These are phyloP conservation scores for Agrotis segetum DNA, from an alignment of 2,888 invertebrate genomes.

Conservation along the genomic window DNA sequence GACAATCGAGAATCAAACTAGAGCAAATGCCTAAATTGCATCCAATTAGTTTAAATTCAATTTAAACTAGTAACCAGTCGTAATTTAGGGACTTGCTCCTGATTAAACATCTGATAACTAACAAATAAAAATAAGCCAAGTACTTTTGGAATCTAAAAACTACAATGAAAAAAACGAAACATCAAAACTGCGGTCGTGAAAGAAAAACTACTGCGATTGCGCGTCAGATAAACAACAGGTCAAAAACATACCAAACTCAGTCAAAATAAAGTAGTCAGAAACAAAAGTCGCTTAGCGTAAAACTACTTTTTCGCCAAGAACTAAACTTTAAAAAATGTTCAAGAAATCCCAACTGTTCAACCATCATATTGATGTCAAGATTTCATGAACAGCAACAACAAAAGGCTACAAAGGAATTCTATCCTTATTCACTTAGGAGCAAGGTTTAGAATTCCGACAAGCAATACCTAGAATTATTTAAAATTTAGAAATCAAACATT, in stretches of 20 bases:
- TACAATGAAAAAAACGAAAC: conserved; percentile 2
- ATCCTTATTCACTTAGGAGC: conserved; percentile 59
- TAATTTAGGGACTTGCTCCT: conserved; percentile 14
- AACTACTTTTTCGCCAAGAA: conserved; percentile 41
- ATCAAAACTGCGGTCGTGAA: conserved; percentile 35
- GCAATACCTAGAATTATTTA: conserved; percentile 22
- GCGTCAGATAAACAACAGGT: conserved; percentile 59
- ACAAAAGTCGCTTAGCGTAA: conserved; percentile 54
- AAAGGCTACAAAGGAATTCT: conserved; percentile 45
- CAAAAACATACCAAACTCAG: conserved; percentile 54
- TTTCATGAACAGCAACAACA: conserved; percentile 29
- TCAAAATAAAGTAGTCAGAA: conserved; percentile 47
- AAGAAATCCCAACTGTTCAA: conserved; percentile 33
- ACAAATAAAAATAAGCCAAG: neutral
- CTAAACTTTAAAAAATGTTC: conserved; percentile 20
- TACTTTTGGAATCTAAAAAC: conserved; percentile 9
- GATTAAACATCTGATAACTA: conserved; percentile 4
- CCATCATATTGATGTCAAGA: conserved; percentile 37
- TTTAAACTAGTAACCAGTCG: conserved; percentile 32
- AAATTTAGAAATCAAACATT: conserved; percentile 65
- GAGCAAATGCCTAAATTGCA: conserved; percentile 15
- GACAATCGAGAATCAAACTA: conserved; percentile 25
- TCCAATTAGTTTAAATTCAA: conserved; percentile 44
- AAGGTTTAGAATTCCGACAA: conserved; percentile 57
- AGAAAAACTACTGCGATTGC: conserved; percentile 48